Evolutionary conservation across 2,797 vertebrate species (phyloP), one percentile per base, ranked within the genome.

Genomic region (Babyrousa celebensis): DNA sequence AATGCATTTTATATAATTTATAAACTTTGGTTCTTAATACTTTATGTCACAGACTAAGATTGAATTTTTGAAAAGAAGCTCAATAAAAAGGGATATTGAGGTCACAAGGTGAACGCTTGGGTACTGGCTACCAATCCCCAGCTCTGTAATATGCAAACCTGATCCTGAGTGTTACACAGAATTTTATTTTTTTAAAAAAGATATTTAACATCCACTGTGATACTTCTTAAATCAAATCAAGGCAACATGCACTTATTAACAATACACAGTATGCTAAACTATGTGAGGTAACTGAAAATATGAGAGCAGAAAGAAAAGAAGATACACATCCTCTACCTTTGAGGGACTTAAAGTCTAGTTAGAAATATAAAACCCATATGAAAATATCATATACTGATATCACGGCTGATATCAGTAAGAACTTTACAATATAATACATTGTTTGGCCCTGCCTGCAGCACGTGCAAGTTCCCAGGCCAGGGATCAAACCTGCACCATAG

Each of bases 211-310:
- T 40, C 2, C 65, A 72, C 85, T 96, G 8, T 83, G 29, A 72
- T 65, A 75, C 36, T 67, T 80, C 23, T 67, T 71, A 79, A 89
- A 92, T 90, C n/a, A 88, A 89, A 78, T 72, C 62, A 87, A 96
- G 54, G 56, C 5, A 95, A 54, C 86, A 75, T 67, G 11, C 21
- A 25, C 15, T 80, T 63, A 68, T 17, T 58, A 87, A 48, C 16
- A 14, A 75, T 93, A 62, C 27, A 94, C 15, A 71, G 10, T 16
- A 32, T 68, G n/a, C 52, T 67, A 60, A 84, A 58, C 18, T 29
- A 36, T 43, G 32, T 10, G 2, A 79, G 27, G 6, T 58, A 23
- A 83, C 52, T n/a, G 29, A 78, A 78, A 95, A 87, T 21, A 1
- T 77, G 48, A 27, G 5, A 21, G 56, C 20, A 74, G 58, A 71